Evolutionary conservation across 2,888 invertebrate species (phyloP), one percentile per base, ranked within the genome.

Genomic region (Clostera curtula): DNA sequence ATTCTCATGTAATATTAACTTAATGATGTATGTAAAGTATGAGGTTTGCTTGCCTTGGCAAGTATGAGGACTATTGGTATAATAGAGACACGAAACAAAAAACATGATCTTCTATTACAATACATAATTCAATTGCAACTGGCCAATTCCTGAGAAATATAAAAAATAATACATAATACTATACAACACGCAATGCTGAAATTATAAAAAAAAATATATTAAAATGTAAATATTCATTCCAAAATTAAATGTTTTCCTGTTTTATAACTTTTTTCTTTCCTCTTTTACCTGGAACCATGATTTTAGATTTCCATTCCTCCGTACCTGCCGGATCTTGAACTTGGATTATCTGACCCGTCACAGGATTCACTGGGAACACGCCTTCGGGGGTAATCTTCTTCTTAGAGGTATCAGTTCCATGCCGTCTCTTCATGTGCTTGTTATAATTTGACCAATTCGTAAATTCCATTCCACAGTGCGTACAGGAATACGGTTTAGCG

Each of bases 371-470:
- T 0, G 82, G 82, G 10, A 82, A 80, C 14, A 77, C 74, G 0
- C 82, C 82, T 12, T 85, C 82, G 0, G 87, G 87, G 0, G 87
- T 83, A 1, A 87, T 87, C 34, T 87, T 82, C 44, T 80, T 83
- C 33, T 83, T 80, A 0, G 79, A 72, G 0, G 74, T 79, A 19
- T 77, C 76, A 0, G 51, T 85, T 16, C 88, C 88, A 37, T 92
- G 92, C 13, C 91, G 76, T 12, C 92, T 71, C 66, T 91, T 92
- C 90, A 92, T 91, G 56, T 93, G 93, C 48, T 93, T 93, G 50
- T 92, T 92, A 49, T 91, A 92, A 68, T 93, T 93, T 0, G 92
- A 91, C 92, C 92, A 92, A 56, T 93, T 92, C 0, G 92, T 91
- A 43, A 93, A 93, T 51, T 91, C 75, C 77, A 83, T 77, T 29